A percentile compares a stretch with the other conserved stretches of the same genome.
phyloP scores from a whole-genome alignment of 2,113 vertebrate genomes.

The Hemiscyllium ocellatum region DNA sequence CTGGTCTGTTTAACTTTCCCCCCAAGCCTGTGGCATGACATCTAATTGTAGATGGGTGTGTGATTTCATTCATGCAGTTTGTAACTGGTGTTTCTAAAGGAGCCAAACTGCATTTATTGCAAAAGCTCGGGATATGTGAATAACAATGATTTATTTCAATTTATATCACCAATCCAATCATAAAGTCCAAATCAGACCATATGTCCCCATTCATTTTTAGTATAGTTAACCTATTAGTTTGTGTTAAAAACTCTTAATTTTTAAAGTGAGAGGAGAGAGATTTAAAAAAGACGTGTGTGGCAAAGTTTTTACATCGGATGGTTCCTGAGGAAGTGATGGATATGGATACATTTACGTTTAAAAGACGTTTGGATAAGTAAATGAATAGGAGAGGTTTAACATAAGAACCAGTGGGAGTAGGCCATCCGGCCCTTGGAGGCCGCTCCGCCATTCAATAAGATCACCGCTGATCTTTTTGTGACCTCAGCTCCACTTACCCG shows the following conservation, averaged over 20 bases:
- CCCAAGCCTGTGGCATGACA: neutral
- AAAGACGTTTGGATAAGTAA: no score
- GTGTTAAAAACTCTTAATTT: neutral
- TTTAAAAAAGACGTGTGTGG: no score
- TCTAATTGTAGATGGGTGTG: neutral
- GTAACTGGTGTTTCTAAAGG: neutral
- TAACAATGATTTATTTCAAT: neutral
- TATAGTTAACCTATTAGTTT: neutral
- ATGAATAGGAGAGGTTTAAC: no score
- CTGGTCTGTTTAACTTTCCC: neutral
- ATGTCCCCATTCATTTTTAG: neutral
- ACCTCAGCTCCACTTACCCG: no score
- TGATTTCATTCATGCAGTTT: neutral
- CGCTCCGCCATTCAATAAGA: no score
- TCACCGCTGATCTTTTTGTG: no score
- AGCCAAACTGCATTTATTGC: neutral
- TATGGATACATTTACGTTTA: no score
- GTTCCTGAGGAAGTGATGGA: no score
- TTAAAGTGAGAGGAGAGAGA: neutral
- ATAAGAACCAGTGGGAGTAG: no score
- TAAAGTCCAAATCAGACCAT: neutral
- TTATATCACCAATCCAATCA: neutral
- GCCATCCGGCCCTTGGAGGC: no score
- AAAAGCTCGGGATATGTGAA: neutral
- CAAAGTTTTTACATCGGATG: no score